Base-by-base conservation (phyloP, 1,140 invertebrate genomes). In the Drosophila subpulchrella region DNA sequence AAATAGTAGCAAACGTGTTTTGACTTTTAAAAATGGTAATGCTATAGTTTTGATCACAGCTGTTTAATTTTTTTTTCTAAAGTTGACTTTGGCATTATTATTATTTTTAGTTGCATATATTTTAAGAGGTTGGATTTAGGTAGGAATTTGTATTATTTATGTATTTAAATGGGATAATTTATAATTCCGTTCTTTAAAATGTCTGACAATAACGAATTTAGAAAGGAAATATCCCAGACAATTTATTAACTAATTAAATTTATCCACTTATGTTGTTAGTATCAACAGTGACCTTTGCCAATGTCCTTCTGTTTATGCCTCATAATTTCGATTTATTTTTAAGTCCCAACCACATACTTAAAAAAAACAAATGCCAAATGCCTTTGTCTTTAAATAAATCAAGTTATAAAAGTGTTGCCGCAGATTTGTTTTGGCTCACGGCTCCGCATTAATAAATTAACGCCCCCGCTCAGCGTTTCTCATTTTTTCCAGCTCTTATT, bases 341-440 rank as follows among this genome's bases (percentile, higher is more conserved):
- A 67, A 75, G 27, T 57, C 34, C 46, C n/a, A 53, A 12, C 34
- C 39, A 66, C 63, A 67, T 46, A 42, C 17, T 34, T 65, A 67
- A 66, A 60, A 67, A 54, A 61, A 68, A 47, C 65, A 68, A 44
- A 47, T 71, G 83, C 63, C 78, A 77, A 82, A 81, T 81, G 63
- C 67, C 68, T 53, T 81, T 71, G 60, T 55, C 74, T 82, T 71
- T 82, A 88, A 85, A 85, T 85, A 85, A 85, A 85, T 88, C 83
- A 86, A 88, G 82, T 88, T 88, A 86, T 86, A 88, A 88, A 88
- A 89, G 73, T 88, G 79, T 71, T 75, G 50, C 54, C 66, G 58
- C 53, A 70, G 75, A 79, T 88, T 82, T 58, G 75, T 88, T 78
- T 86, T 80, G 79, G 83, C 76, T 84, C 50, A 67, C 66, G 61